These are phyloP conservation scores for Calephelis perditalis DNA, from an alignment of 2,888 invertebrate species.

Conservation along the genomic window DNA sequence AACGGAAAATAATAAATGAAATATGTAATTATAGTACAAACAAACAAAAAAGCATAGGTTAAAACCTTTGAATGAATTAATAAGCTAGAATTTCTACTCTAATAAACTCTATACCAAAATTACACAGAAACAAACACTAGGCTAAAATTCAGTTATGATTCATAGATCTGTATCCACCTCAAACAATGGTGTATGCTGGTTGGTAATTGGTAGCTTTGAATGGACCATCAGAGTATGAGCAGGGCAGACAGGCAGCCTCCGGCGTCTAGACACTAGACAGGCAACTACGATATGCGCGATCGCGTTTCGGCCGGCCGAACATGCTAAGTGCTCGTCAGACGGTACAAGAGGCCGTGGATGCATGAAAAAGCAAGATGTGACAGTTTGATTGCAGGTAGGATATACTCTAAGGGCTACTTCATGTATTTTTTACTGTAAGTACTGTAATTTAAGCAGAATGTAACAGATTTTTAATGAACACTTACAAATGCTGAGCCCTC, in stretches of 20 bases:
- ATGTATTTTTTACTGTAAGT: slow-evolving; percentile 10
- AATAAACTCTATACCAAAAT: too few species aligned
- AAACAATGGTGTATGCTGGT: slow-evolving; percentile 31
- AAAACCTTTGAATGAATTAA: too few species aligned
- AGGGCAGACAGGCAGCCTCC: slow-evolving; percentile 57
- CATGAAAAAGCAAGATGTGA: slow-evolving; percentile 31
- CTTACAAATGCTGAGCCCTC: neutral
- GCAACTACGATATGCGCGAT: slow-evolving; percentile 62
- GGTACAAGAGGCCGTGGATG: slow-evolving; percentile 29
- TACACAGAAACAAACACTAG: too few species aligned
- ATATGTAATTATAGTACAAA: too few species aligned
- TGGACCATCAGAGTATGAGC: slow-evolving; percentile 46
- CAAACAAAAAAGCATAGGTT: too few species aligned
- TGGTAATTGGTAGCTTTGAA: slow-evolving; percentile 60
- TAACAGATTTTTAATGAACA: neutral
- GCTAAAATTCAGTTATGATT: neutral
- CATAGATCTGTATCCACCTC: neutral
- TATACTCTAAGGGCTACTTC: slow-evolving; percentile 17
- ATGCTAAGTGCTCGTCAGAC: slow-evolving; percentile 71
- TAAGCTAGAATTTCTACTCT: too few species aligned
- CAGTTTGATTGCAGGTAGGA: slow-evolving; percentile 27
- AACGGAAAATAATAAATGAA: too few species aligned
- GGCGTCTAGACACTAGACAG: slow-evolving; percentile 58
- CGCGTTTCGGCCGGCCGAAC: slow-evolving; percentile 69
- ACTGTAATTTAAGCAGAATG: neutral